These are phyloP conservation scores for Anthonomus grandis DNA, from an alignment of 1,140 invertebrate species.

Conservation along the genomic window DNA sequence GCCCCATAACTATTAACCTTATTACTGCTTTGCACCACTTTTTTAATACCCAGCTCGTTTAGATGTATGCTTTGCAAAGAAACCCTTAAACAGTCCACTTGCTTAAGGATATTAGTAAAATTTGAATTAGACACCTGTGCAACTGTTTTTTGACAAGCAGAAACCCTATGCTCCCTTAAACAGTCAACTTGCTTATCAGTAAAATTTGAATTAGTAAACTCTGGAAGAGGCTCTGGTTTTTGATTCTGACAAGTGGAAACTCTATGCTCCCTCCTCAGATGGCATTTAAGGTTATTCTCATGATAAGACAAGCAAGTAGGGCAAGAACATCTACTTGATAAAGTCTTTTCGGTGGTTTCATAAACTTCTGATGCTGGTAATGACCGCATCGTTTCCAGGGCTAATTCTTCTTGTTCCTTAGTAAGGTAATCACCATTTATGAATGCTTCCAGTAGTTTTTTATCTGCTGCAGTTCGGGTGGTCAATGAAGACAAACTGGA, in stretches of 20 bases:
- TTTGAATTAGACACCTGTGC: too few species aligned
- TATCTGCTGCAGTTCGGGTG: conserved; percentile 1
- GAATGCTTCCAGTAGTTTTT: conserved; percentile 32
- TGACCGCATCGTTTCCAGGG: conserved; percentile 42
- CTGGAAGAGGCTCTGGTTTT: too few species aligned
- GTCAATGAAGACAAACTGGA: conserved; percentile 13
- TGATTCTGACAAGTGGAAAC: too few species aligned
- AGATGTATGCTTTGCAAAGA: conserved; percentile 36
- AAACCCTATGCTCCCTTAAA: too few species aligned
- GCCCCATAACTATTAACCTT: conserved; percentile 27
- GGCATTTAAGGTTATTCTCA: conserved; percentile 31
- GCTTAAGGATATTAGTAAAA: too few species aligned
- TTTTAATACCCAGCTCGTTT: conserved; percentile 38
- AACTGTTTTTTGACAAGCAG: too few species aligned
- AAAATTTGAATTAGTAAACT: too few species aligned
- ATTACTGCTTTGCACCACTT: conserved; percentile 21
- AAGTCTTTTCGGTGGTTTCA: conserved; percentile 31
- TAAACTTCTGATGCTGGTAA: conserved; percentile 41
- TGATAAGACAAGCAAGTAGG: conserved; percentile 33
- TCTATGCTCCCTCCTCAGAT: conserved; percentile 28
- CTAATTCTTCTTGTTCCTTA: conserved; percentile 39
- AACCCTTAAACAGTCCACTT: conserved; percentile 41
- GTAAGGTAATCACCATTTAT: conserved; percentile 42
- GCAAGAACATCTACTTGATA: conserved; percentile 24
- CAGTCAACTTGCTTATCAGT: too few species aligned